Base-by-base conservation (phyloP, 2,888 invertebrate genomes). In the Phragmatobia fuliginosa region DNA sequence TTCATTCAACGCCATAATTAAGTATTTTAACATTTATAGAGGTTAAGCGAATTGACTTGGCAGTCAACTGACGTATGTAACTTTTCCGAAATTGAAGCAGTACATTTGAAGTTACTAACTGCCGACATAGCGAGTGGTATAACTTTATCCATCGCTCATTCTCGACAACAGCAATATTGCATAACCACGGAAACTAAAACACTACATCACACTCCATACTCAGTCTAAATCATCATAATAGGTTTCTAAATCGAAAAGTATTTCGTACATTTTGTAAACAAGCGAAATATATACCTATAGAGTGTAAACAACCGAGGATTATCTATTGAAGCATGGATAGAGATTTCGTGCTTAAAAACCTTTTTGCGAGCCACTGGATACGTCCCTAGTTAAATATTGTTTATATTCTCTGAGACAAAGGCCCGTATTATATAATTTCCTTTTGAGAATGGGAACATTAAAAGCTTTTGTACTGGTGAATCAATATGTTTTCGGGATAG, bases 271-370 rank as follows among this genome's bases (percentile, higher is more conserved):
- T 62, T 28, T 31, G 31, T 25, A 59, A 45, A 58, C 58, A 58
- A 41, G 18, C 28, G 21, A 31, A 38, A 59, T 41, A 21, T 21
- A 58, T 58, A 0, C 14, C 11, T n/a, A n/a, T 11, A 32, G 41
- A 59, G 60, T 45, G 33, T 60, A 66, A 66, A 33, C 45, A 45
- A 66, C 49, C 18, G 14, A 45, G 31, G 11, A 45, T 7, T 49
- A 68, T 36, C 61, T 36, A 64, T 33, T 33, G 31, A 28, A 41
- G 62, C 41, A 16, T 59, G 33, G 49, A 56, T 61, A 56, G 32
- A 63, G 56, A 52, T 72, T 66, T 28, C 31, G 25, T 62, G 59
- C 62, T 61, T 61, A 67, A 61, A 38, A 61, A 67, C 67, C 71
- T 61, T 67, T 71, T 71, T 61, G 49, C 67, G 63, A 63, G 18